Evolutionary conservation across 2,797 vertebrate species (phyloP).

Genomic region (Gymnoscopelus microlampas): DNA sequence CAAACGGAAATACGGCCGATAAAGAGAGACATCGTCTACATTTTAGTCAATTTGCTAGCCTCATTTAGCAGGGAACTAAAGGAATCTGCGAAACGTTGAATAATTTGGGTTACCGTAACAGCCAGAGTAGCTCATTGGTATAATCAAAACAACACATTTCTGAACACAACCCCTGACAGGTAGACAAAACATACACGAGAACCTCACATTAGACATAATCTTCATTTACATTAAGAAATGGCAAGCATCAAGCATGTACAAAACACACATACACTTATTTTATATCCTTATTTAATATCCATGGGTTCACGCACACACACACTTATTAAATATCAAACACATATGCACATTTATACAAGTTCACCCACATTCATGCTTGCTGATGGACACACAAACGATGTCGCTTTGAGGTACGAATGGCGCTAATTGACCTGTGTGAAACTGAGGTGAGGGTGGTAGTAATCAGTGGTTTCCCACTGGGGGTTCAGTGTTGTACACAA

Average conservation of each 20-base stretch:
- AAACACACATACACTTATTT: not conserved
- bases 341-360: not conserved
- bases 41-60: no score
- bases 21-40: no score
- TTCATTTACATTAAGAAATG: slow-evolving; percentile 13
- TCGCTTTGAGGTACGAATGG: slow-evolving; percentile 39
- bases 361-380: not conserved
- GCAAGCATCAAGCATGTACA: slow-evolving; percentile 1
- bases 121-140: no score
- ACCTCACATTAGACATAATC: no score
- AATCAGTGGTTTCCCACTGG: slow-evolving; percentile 60
- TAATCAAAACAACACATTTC: no score
- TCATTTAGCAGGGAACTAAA: no score
- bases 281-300: not conserved
- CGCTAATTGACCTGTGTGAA: slow-evolving; percentile 60
- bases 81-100: no score
- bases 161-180: no score
- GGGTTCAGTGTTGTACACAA: slow-evolving; percentile 46
- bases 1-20: not conserved
- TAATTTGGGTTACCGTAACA: no score
- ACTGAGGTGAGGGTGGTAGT: slow-evolving; percentile 60
- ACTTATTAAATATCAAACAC: not conserved
- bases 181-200: no score
- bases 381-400: not conserved
- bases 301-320: slow-evolving; percentile 12